Evolutionary conservation across 2,113 vertebrate genomes (phyloP), one percentile per base, ranked within the genome.

Genomic region (Willisornis vidua): DNA sequence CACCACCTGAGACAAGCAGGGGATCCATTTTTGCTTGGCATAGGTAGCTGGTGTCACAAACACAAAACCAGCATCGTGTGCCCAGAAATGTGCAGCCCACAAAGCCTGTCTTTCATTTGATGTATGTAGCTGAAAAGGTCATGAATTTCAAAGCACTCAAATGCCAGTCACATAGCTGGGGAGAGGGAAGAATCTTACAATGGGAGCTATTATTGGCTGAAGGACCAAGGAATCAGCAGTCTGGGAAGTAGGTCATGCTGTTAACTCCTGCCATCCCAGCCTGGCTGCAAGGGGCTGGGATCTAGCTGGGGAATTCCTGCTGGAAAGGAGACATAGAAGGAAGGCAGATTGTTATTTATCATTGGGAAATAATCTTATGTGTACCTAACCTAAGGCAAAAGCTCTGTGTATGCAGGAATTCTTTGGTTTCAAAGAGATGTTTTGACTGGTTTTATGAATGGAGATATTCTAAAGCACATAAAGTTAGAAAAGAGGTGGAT

Each of bases 81-180:
- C 71, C 76, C 73, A 82, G 71, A 93, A 89, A 79, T 62, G 39
- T 79, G n/a, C 88, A 76, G 74, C 80, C 91, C 70, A 81, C 87
- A 96, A 94, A 95, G 91, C 57, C 94, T 63, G 25, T 75, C 94
- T 96, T 95, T 96, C 76, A 93, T 85, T 85, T 95, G 67, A 88
- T 91, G 66, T 71, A 87, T 62, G 85, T 83, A 71, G 81, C 87
- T 94, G 90, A 86, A 97, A 97, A 97, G 96, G 94, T 93, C 92
- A 86, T 67, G 93, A 87, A 94, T 95, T 94, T 94, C 68, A 11
- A 92, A 95, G 62, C 48, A 66, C 61, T 85, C 58, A 80, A 58
- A 95, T 94, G 92, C 89, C 85, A 95, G 94, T 96, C 87, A 89
- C 85, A 90, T 55, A 14, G 15, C 51, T 86, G 72, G 71, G 63